Evolutionary conservation across 2,888 invertebrate genomes (phyloP), one percentile per base, ranked within the genome.

Genomic region (Euproctis similis): DNA sequence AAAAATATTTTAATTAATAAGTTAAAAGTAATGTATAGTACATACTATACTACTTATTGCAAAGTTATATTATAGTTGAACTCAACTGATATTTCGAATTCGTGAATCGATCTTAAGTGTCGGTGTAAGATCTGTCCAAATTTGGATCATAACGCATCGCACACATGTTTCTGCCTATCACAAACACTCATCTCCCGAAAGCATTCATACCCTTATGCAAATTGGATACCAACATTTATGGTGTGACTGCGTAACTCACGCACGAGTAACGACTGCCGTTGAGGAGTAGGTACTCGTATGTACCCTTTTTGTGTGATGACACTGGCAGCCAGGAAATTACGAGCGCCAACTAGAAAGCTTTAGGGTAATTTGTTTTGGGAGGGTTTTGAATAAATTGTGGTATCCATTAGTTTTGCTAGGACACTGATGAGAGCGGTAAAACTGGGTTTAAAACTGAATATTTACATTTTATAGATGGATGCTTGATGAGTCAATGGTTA

Each of bases 271-370:
- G 40, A 36, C 36, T 34, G 36, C 34, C 42, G 38, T 14, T n/a
- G n/a, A n/a, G n/a, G n/a, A 14, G 4, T 14, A 14, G 14, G 6
- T 14, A 14, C 6, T 14, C 34, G 30, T 35, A 42, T 50, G 41
- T 59, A 71, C 70, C 72, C 76, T 71, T 76, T 74, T 69, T 68
- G 64, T 55, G 59, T 70, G 71, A 64, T 75, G 76, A 72, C 70
- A 75, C 66, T 65, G 70, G 65, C 51, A 63, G 49, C 54, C 62
- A 71, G 78, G 78, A 80, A 78, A 81, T 78, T 78, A 68, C 68
- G 49, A 59, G 56, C 50, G n/a, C 50, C 65, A 66, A 69, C 66
- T 63, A 65, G 54, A 57, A 61, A 52, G 57, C 51, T 62, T 58
- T 47, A 45, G 36, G 53, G 61, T 62, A 68, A 72, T 74, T 68